A percentile compares a stretch with the other conserved stretches of the same genome.
These are phyloP conservation scores for Heliopora coerulea DNA, from an alignment of 92 coral and sea anemone species.

Conservation along the genomic window DNA sequence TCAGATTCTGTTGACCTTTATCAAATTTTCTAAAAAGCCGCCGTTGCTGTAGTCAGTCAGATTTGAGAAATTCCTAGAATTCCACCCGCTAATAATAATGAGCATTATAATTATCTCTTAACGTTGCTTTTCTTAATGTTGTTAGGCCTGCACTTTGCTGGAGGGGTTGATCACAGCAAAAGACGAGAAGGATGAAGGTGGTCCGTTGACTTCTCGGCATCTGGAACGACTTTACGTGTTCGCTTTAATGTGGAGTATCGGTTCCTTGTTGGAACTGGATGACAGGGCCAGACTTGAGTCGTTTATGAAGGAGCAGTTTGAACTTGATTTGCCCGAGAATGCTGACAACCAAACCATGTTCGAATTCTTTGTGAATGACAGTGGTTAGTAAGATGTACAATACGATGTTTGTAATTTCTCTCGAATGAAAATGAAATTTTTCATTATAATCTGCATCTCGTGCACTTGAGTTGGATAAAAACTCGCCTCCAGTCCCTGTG, in stretches of 20 bases:
- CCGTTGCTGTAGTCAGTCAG: too few relatives aligned
- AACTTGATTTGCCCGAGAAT: slow-evolving; percentile 61
- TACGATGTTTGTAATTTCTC: too few relatives aligned
- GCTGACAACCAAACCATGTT: slow-evolving; percentile 66
- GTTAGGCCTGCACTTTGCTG: slow-evolving; percentile 65
- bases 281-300: slow-evolving; percentile 78
- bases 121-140: background rate
- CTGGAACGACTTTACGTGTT: slow-evolving; percentile 72
- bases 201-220: slow-evolving; percentile 60
- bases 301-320: slow-evolving; percentile 62
- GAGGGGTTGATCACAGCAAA: slow-evolving; percentile 75
- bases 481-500: too few relatives aligned
- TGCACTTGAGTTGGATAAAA: too few relatives aligned
- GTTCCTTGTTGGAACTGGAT: slow-evolving; percentile 74
- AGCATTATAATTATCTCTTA: too few relatives aligned
- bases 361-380: slow-evolving; percentile 73
- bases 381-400: slow-evolving; percentile 44
- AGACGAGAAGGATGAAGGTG: slow-evolving; percentile 81
- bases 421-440: too few relatives aligned
- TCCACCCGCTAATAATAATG: too few relatives aligned
- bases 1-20: too few relatives aligned
- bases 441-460: too few relatives aligned
- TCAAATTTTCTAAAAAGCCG: too few relatives aligned
- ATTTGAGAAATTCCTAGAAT: too few relatives aligned
- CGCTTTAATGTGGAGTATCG: slow-evolving; percentile 86